A percentile compares a stretch with the other conserved stretches of the same genome.
Evolutionary conservation across 2,888 invertebrate genomes (phyloP).

Genomic region (Phyllotreta striolata): DNA sequence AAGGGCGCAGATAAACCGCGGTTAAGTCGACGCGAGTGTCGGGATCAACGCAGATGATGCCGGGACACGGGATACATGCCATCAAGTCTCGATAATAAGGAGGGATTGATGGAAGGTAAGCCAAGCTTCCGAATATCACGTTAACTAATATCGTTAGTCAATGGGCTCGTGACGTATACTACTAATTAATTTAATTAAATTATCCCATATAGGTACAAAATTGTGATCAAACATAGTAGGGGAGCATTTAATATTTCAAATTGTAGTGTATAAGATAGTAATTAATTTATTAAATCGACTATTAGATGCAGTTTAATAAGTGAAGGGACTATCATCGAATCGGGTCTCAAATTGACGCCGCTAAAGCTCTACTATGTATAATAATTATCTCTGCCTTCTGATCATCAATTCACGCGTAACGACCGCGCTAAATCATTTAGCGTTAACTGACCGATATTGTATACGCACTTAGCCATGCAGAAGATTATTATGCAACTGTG

Average conservation of each 20-base stretch:
- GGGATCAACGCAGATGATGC: conserved; percentile 39
- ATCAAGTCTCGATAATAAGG: conserved; percentile 35
- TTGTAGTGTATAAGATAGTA: background rate
- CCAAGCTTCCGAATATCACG: conserved; percentile 23
- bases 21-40: conserved; percentile 44
- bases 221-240: conserved; percentile 7
- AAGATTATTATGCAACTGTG: conserved; percentile 43
- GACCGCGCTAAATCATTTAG: conserved; percentile 58
- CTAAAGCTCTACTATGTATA: conserved; percentile 35
- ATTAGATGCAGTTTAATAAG: background rate
- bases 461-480: conserved; percentile 43
- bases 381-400: conserved; percentile 56
- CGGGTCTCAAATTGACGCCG: conserved; percentile 19
- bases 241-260: conserved; percentile 3
- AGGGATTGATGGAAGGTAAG: conserved; percentile 40
- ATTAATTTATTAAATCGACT: too few species aligned
- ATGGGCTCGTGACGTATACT: background rate
- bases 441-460: conserved; percentile 48
- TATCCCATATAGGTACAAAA: background rate
- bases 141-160: conserved; percentile 5
- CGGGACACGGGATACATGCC: conserved; percentile 26
- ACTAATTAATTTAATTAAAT: conserved; percentile 2
- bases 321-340: conserved; percentile 6
- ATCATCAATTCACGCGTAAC: conserved; percentile 58
- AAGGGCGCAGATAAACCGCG: conserved; percentile 36